These are phyloP conservation scores for Metaphire vulgaris DNA, from an alignment of 1,140 invertebrate genomes.

Conservation along the genomic window DNA sequence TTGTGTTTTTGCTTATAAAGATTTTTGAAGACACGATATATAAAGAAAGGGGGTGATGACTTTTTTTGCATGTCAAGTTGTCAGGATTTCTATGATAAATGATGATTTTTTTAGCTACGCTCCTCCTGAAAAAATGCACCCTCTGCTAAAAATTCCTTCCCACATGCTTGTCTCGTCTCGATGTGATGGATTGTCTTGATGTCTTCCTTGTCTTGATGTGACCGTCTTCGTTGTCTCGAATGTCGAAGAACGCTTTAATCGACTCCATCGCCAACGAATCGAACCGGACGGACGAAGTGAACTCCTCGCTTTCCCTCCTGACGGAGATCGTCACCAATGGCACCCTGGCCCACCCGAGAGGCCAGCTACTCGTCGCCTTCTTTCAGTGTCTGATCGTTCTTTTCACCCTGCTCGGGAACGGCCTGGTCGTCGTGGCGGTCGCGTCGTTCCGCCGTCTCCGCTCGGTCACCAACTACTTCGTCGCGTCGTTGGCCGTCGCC, in stretches of 20 bases:
- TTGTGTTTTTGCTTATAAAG: no score
- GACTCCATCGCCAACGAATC: neutral
- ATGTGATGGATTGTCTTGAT: neutral
- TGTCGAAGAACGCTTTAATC: neutral
- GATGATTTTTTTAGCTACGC: neutral
- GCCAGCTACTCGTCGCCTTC: constrained; percentile 1
- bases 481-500: constrained; percentile 62
- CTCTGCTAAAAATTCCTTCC: neutral
- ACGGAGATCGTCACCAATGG: neutral
- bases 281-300: neutral
- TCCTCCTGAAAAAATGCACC: neutral
- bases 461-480: constrained; percentile 59
- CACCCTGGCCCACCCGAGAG: neutral
- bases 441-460: constrained; percentile 45
- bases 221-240: no score
- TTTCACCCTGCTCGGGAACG: constrained; percentile 69
- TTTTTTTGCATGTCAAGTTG: no score
- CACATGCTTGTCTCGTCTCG: neutral
- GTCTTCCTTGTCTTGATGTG: no score
- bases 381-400: constrained; percentile 63
- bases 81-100: neutral
- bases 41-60: no score
- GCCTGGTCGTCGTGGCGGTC: constrained; percentile 49
- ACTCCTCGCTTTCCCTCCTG: neutral
- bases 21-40: no score